Evolutionary conservation across 2,888 invertebrate species (phyloP).

Genomic region (Eupeodes luniger): DNA sequence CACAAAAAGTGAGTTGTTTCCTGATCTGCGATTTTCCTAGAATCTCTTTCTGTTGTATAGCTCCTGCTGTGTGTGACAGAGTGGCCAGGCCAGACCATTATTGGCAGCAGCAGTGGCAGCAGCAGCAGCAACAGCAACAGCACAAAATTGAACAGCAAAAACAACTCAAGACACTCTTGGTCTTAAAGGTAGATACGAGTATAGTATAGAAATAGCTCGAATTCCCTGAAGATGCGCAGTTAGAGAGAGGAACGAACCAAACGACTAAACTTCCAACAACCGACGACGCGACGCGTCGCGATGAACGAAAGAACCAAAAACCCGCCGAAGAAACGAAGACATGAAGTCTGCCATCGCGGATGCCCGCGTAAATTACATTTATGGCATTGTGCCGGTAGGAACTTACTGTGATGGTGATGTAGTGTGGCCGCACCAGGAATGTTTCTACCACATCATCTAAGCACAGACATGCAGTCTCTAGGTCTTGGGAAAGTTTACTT

Average conservation of each 20-base stretch:
- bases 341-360: conserved; percentile 77
- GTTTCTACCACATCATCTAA: conserved; percentile 33
- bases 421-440: conserved; percentile 71
- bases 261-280: background rate
- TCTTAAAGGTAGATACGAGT: conserved; percentile 4
- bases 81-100: too few species aligned
- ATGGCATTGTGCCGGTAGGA: conserved; percentile 75
- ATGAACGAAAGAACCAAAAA: conserved; percentile 35
- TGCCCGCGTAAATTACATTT: conserved; percentile 77
- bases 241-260: conserved; percentile 66
- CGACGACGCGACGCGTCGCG: too few species aligned
- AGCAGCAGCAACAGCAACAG: conserved; percentile 24
- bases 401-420: conserved; percentile 61
- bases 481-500: conserved; percentile 57
- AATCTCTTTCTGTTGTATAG: conserved; percentile 39
- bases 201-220: conserved; percentile 73
- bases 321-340: conserved; percentile 62
- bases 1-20: conserved; percentile 76
- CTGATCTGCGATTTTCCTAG: conserved; percentile 75
- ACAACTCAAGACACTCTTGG: conserved; percentile 53
- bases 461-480: conserved; percentile 75
- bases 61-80: conserved; percentile 51
- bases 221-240: conserved; percentile 76
- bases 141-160: conserved; percentile 21
- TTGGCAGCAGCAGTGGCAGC: background rate